Conservation (phyloP, 2,888 invertebrate genomes). For the Caenorhabditis panamensis region DNA sequence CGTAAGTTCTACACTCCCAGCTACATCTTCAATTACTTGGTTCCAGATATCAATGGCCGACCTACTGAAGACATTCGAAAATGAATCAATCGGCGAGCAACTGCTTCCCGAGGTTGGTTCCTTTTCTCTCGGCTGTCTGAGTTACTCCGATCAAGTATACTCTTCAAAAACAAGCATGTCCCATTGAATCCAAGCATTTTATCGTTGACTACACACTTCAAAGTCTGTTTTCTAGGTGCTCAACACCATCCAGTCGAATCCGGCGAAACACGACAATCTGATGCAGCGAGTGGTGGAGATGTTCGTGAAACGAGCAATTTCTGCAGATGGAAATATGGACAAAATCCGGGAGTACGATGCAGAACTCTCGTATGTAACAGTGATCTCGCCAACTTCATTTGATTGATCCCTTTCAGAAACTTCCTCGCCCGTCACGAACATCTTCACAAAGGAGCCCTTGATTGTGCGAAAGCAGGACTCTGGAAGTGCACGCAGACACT, state of each 20-base stretch:
- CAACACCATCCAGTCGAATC: conserved; percentile 56
- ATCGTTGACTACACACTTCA: not conserved
- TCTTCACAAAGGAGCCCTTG: conserved; percentile 48
- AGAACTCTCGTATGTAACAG: conserved; percentile 45
- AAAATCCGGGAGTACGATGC: conserved; percentile 53
- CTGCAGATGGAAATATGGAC: conserved; percentile 41
- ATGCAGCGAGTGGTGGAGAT: conserved; percentile 57
- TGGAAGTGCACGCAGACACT: conserved; percentile 59
- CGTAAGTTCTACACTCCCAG: conserved; percentile 12
- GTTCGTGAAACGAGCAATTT: conserved; percentile 55
- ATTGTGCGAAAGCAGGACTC: conserved; percentile 53
- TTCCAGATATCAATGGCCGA: conserved; percentile 55
- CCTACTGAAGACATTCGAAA: conserved; percentile 52
- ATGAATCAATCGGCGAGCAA: conserved; percentile 62
- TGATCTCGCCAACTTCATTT: not conserved
- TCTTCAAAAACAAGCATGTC: not conserved
- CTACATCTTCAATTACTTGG: not conserved
- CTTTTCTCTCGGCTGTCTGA: not conserved
- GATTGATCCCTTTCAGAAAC: conserved; percentile 27
- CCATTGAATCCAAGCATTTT: not conserved
- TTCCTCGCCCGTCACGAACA: conserved; percentile 61
- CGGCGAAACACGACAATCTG: conserved; percentile 54
- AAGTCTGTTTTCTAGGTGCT: conserved; percentile 28
- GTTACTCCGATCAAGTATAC: too few relatives aligned
- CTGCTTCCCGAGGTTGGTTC: conserved; percentile 62